phyloP scores from a whole-genome alignment of 2,113 vertebrate species.

The Arizona elegans region DNA sequence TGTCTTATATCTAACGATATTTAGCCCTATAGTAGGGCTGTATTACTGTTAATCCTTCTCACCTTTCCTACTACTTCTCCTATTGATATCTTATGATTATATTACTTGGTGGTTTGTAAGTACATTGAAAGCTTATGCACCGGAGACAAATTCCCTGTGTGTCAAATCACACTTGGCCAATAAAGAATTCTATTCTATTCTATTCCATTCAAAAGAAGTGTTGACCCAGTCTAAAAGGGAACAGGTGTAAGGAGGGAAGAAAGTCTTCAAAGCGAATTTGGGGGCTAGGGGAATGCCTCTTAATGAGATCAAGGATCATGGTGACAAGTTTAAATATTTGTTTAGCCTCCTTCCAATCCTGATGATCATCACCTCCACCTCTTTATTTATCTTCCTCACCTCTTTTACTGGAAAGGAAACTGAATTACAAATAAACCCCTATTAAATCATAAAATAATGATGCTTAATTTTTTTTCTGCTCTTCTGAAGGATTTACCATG shows the following conservation, averaged over 20 bases:
- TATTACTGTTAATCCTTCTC: too few species aligned
- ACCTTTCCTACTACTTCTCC: too few species aligned
- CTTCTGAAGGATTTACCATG: too few species aligned
- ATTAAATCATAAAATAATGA: neutral
- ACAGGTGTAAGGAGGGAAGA: neutral
- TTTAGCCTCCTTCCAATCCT: neutral
- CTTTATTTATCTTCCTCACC: neutral
- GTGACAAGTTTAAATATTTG: neutral
- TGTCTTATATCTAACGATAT: too few species aligned
- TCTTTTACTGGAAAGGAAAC: neutral
- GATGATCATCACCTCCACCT: neutral
- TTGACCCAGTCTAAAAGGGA: neutral
- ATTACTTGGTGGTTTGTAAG: too few species aligned
- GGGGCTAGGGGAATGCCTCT: neutral
- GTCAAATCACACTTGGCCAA: too few species aligned
- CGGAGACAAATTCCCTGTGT: too few species aligned
- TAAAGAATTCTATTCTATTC: too few species aligned
- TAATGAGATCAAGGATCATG: neutral
- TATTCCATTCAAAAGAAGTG: neutral
- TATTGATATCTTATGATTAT: too few species aligned
- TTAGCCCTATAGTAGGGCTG: too few species aligned
- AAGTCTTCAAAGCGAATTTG: neutral
- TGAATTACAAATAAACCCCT: neutral
- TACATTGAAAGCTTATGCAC: too few species aligned
- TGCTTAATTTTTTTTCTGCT: neutral